Evolutionary conservation across 2,888 invertebrate genomes (phyloP).

Genomic region (Panzeria rudis): DNA sequence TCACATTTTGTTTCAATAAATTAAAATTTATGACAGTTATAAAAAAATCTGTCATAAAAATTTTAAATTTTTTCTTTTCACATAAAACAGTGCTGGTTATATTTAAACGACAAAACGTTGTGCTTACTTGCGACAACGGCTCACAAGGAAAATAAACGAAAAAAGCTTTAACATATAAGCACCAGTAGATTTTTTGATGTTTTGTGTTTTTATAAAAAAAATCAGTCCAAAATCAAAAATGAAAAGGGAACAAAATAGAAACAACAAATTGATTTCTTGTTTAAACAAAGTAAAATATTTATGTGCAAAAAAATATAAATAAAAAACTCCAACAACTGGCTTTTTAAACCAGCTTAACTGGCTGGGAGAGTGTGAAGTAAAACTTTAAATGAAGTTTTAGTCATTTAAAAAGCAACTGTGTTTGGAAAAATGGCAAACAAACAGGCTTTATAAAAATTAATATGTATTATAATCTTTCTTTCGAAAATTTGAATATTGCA

Average conservation of each 20-base stretch:
- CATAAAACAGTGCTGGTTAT: slow-evolving; percentile 12
- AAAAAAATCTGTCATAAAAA: slow-evolving; percentile 32
- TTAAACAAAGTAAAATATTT: neutral
- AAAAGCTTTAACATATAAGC: neutral
- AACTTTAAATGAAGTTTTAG: slow-evolving; percentile 26
- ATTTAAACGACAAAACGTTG: neutral
- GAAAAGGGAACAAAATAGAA: slow-evolving; percentile 4
- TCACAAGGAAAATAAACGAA: slow-evolving; percentile 13
- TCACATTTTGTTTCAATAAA: slow-evolving; percentile 19
- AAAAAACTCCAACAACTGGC: slow-evolving; percentile 36
- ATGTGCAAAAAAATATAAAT: neutral
- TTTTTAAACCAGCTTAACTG: slow-evolving; percentile 61
- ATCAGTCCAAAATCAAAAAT: neutral
- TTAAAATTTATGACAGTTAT: slow-evolving; percentile 38
- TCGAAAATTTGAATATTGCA: no score
- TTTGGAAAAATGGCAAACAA: neutral
- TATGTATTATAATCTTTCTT: neutral
- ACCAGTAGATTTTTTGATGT: slow-evolving; percentile 2
- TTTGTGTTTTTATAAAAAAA: neutral
- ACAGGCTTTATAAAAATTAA: neutral
- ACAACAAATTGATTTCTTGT: slow-evolving; percentile 40
- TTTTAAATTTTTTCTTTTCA: neutral
- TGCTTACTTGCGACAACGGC: neutral
- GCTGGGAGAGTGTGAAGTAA: slow-evolving; percentile 20
- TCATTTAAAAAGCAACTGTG: neutral